A percentile compares a stretch with the other conserved stretches of the same genome.
phyloP scores from a whole-genome alignment of 2,797 vertebrate species.

The Meda fulgida region DNA sequence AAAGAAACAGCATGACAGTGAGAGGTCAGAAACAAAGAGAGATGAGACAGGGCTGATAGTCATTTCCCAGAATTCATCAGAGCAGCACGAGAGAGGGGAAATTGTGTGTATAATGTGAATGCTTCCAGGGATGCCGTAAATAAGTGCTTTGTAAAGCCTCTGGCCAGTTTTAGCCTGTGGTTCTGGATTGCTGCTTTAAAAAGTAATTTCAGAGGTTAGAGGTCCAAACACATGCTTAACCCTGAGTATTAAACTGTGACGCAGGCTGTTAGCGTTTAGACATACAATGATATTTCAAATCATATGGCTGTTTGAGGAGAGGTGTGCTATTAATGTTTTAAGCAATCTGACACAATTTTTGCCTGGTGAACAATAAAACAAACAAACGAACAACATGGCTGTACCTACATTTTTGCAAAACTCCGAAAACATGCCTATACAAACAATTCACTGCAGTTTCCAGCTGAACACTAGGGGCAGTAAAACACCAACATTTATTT shows the following conservation, averaged over 20 bases:
- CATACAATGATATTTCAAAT: background rate
- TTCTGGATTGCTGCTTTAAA: constrained; percentile 15
- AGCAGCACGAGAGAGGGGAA: constrained; percentile 33
- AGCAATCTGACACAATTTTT: background rate
- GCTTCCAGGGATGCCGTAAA: constrained; percentile 33
- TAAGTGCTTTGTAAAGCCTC: constrained; percentile 40
- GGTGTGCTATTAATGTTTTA: background rate
- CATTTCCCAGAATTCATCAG: constrained; percentile 44
- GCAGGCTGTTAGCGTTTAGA: background rate
- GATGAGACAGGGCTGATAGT: constrained; percentile 28
- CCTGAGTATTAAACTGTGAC: background rate
- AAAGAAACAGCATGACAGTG: background rate
- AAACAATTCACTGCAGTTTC: background rate
- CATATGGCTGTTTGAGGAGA: background rate
- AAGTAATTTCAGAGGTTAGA: background rate
- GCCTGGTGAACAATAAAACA: no score
- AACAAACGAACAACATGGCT: background rate
- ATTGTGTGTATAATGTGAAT: constrained; percentile 46
- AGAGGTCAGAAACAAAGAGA: constrained; percentile 32
- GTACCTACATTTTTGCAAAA: background rate
- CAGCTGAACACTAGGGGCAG: background rate
- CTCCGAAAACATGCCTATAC: no score
- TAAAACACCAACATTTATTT: background rate
- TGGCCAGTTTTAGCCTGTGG: background rate
- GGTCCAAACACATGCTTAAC: background rate